Conservation (phyloP, 1,140 invertebrate genomes). For the Ptiloglossa arizonensis region DNA sequence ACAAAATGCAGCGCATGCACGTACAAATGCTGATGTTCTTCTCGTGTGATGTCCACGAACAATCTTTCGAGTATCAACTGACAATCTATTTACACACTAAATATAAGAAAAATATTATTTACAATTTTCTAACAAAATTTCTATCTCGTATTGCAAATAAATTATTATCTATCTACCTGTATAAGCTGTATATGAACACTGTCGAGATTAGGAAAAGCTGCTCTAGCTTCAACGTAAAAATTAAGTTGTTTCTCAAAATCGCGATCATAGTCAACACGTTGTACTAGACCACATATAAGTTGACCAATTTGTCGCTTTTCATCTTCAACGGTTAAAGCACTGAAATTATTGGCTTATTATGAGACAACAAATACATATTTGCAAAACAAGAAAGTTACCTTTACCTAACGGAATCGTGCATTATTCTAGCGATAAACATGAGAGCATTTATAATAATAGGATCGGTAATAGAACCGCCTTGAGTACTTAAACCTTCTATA, state of each 20-base stretch:
- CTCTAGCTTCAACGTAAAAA: conserved; percentile 96
- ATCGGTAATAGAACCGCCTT: conserved; percentile 87
- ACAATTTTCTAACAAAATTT: not conserved
- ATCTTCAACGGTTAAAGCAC: conserved; percentile 95
- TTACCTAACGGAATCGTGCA: conserved; percentile 96
- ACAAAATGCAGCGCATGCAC: conserved; percentile 97
- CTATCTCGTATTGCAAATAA: not conserved
- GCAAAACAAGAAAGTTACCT: conserved; percentile 11
- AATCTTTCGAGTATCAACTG: conserved; percentile 88
- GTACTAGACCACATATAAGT: conserved; percentile 91
- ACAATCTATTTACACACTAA: conserved; percentile 90
- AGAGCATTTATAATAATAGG: conserved; percentile 93
- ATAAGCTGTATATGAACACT: conserved; percentile 91
- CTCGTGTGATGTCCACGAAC: conserved; percentile 90
- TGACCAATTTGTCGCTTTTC: conserved; percentile 93
- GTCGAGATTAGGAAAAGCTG: conserved; percentile 94
- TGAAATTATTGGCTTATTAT: conserved; percentile 75
- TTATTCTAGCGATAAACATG: conserved; percentile 92
- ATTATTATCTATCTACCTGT: conserved; percentile 81
- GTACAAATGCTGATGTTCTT: conserved; percentile 92
- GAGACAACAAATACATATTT: not conserved
- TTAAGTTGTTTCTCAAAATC: conserved; percentile 95
- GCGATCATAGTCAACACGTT: conserved; percentile 89
- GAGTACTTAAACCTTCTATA: conserved; percentile 86
- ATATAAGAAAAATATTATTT: conserved; percentile 56